Evolutionary conservation across 2,888 invertebrate genomes (phyloP), one percentile per base, ranked within the genome.

Genomic region (Bellardia bayeri): DNA sequence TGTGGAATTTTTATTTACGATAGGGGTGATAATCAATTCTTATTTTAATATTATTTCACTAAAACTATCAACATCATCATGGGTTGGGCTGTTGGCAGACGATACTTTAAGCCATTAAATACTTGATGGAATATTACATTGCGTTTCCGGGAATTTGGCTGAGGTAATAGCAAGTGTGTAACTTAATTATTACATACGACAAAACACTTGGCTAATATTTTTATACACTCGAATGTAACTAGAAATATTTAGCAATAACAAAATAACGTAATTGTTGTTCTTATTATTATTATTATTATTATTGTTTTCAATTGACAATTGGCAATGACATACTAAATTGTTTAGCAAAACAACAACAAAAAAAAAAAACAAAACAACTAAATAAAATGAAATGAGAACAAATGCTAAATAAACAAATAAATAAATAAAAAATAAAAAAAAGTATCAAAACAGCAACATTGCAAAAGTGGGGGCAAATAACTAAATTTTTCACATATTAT

Each of bases 321-420:
- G 87, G 74, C 87, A 84, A 82, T 87, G 87, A 84, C 87, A 87
- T 51, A 87, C 87, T 84, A 84, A 84, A 87, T 72, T 66, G 66
- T 74, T 83, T 68, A 68, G 80, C 33, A 68, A 14, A 72, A 75
- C 80, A 71, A 23, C 23, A 23, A 23, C 23, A 23, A 1, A 58
- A 61, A 82, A 37, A 49, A 49, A 58, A 30, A 30, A 23, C 42
- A 64, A 13, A 63, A 63, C 40, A 51, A 54, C 51, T 14, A 64
- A 54, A 49, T n/a, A 16, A 76, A 78, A 49, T n/a, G 16, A 76
- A 78, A 79, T 79, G 79, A 84, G 72, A 63, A 84, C 72, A 79
- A 81, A 69, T 49, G 42, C 75, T 76, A 63, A 63, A 7, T 64
- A 63, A 37, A 40, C 51, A 64, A 37, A 63, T 74, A 33, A 49